phyloP scores from a whole-genome alignment of 2,888 invertebrate species.

The Drosophila pseudotakahashii region DNA sequence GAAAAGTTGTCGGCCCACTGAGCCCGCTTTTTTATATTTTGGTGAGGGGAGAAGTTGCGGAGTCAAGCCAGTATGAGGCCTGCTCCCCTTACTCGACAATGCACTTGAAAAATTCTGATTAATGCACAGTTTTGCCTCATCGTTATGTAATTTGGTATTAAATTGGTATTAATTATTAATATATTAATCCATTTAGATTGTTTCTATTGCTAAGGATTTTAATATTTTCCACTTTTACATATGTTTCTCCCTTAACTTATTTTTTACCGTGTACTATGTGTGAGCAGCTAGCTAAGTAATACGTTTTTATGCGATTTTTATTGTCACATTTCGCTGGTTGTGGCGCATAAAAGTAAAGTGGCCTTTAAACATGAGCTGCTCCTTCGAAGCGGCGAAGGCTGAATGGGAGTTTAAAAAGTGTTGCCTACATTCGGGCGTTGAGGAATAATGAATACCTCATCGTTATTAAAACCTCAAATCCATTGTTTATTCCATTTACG shows the following conservation, averaged over 20 bases:
- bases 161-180: too few relatives aligned
- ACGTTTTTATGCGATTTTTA: slow-evolving; percentile 77
- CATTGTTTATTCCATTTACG: slow-evolving; percentile 32
- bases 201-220: too few relatives aligned
- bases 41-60: slow-evolving; percentile 13
- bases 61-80: slow-evolving; percentile 23
- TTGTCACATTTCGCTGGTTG: slow-evolving; percentile 75
- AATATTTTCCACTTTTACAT: background rate
- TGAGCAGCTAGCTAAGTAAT: slow-evolving; percentile 55
- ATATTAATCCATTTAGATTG: background rate
- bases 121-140: background rate
- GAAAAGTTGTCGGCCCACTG: slow-evolving; percentile 61
- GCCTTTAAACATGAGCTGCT: slow-evolving; percentile 40
- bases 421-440: slow-evolving; percentile 32
- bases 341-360: slow-evolving; percentile 49
- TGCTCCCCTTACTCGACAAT: slow-evolving; percentile 4
- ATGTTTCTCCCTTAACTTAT: background rate
- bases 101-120: slow-evolving; percentile 9
- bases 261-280: background rate
- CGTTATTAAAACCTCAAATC: slow-evolving; percentile 14
- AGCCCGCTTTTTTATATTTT: slow-evolving; percentile 15
- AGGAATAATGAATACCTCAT: slow-evolving; percentile 9
- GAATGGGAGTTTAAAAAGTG: slow-evolving; percentile 30
- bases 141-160: background rate
- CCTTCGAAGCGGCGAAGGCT: slow-evolving; percentile 3